Percentiles rank a stretch among this genome's conserved stretches.
phyloP scores from a whole-genome alignment of 2,888 invertebrate genomes.

The Ligdia adustata region DNA sequence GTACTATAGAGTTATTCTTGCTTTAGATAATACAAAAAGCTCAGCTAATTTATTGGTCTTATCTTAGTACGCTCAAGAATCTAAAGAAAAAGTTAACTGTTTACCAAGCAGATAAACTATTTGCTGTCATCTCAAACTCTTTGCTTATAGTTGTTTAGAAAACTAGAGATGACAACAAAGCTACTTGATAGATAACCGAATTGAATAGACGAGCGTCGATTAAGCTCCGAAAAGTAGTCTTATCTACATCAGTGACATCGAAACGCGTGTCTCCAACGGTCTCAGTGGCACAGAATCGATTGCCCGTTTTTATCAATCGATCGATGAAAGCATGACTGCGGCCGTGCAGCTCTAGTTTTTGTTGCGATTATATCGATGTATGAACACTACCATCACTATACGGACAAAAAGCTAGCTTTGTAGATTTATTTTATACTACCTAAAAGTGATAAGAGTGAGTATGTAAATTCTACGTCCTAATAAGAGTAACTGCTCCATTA shows the following conservation, averaged over 20 bases:
- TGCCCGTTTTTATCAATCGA: conserved; percentile 43
- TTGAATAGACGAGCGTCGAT: conserved; percentile 9
- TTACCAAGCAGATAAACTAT: no score
- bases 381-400: conserved; percentile 33
- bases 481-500: no score
- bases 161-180: conserved; percentile 7
- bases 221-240: conserved; percentile 11
- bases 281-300: conserved; percentile 37
- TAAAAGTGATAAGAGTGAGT: no score
- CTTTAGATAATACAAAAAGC: neutral
- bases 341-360: conserved; percentile 51
- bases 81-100: no score
- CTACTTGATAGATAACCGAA: conserved; percentile 1
- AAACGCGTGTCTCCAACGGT: conserved; percentile 17
- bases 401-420: conserved; percentile 33
- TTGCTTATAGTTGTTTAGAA: no score
- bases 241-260: conserved; percentile 20
- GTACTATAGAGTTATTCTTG: neutral
- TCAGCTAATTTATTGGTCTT: no score
- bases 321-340: conserved; percentile 38
- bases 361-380: conserved; percentile 43
- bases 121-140: no score
- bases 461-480: no score
- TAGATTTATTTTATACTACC: no score
- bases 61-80: no score